Evolutionary conservation across 2,113 vertebrate species (phyloP).

Genomic region (Psammodynastes pulverulentus): DNA sequence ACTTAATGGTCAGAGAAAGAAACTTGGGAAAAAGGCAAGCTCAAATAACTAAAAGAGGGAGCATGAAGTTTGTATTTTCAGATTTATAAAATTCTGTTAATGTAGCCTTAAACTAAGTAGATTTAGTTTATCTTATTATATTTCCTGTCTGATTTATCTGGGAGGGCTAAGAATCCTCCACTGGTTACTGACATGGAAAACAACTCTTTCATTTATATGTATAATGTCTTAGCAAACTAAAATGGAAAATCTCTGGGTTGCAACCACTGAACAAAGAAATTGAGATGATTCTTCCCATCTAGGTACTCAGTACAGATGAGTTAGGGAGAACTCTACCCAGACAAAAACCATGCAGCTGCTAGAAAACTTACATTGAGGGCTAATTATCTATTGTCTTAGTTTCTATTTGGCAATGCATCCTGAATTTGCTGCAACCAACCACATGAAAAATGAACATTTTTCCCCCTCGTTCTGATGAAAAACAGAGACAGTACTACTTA

Average conservation of each 20-base stretch:
- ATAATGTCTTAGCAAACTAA: background rate
- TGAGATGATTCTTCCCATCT: background rate
- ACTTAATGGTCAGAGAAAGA: background rate
- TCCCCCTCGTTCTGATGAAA: background rate
- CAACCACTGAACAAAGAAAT: background rate
- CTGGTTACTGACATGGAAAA: background rate
- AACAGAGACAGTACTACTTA: background rate
- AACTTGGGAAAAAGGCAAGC: background rate
- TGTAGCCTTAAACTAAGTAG: background rate
- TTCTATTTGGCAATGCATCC: background rate
- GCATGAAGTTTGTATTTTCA: background rate
- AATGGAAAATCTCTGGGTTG: background rate
- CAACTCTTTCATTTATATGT: background rate
- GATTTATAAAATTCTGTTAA: background rate
- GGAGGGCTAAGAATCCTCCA: background rate
- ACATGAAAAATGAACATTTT: background rate
- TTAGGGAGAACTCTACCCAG: background rate
- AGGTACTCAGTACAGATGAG: background rate
- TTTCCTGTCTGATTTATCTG: background rate
- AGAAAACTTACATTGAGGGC: background rate
- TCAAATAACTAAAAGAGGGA: background rate
- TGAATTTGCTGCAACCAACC: background rate
- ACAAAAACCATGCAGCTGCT: background rate
- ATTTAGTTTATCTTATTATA: background rate
- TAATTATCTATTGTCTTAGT: background rate